Conservation (phyloP, 2,888 invertebrate genomes). For the Cistogaster globosa region DNA sequence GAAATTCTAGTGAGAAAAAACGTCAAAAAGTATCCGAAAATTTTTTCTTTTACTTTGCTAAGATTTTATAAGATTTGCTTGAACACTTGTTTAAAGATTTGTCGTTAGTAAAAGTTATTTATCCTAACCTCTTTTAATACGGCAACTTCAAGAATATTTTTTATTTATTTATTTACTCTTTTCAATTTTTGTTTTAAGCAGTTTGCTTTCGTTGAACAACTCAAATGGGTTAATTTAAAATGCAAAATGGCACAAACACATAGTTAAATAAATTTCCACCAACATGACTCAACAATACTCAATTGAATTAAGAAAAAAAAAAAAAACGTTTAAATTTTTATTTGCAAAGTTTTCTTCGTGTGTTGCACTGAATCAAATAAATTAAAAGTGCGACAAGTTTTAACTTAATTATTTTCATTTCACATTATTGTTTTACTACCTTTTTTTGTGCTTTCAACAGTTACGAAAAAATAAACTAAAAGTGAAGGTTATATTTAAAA, state of each 20-base stretch:
- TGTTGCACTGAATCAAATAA: not conserved
- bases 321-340: constrained; percentile 34
- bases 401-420: constrained; percentile 23
- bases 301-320: constrained; percentile 27
- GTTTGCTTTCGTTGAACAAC: not conserved
- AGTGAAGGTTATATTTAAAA: too few relatives aligned
- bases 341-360: constrained; percentile 23
- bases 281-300: constrained; percentile 20
- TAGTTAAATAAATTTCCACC: constrained; percentile 12
- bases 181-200: not conserved
- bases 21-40: too few relatives aligned
- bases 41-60: too few relatives aligned
- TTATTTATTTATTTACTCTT: too few relatives aligned
- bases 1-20: too few relatives aligned
- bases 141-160: too few relatives aligned
- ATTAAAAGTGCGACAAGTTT: not conserved
- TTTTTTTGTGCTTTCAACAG: not conserved
- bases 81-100: too few relatives aligned
- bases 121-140: too few relatives aligned
- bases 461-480: not conserved
- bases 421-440: not conserved
- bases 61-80: too few relatives aligned
- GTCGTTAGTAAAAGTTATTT: too few relatives aligned
- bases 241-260: not conserved
- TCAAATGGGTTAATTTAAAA: not conserved